Conservation (phyloP, 2,113 vertebrate species). For the Scomber scombrus region DNA sequence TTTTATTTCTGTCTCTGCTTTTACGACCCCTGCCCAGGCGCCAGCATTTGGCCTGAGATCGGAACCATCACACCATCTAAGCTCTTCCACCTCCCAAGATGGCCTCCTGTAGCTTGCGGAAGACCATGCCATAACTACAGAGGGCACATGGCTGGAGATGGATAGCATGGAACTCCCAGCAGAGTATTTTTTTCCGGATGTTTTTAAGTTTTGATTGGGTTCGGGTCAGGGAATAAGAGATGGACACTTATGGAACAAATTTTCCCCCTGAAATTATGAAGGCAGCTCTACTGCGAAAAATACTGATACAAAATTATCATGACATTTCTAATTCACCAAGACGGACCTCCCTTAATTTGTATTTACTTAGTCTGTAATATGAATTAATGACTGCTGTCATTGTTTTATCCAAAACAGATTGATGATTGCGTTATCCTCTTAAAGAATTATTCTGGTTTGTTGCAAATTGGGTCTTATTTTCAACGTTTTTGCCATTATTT, state of each 20-base stretch:
- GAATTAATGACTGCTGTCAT: conserved; percentile 2
- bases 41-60: conserved; percentile 72
- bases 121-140: conserved; percentile 29
- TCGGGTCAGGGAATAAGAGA: not conserved
- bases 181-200: not conserved
- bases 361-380: conserved; percentile 7
- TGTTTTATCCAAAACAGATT: no score
- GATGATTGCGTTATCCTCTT: no score
- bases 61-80: conserved; percentile 63
- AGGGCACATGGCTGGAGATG: conserved; percentile 19
- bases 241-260: not conserved
- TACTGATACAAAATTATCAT: not conserved
- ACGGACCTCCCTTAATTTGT: not conserved
- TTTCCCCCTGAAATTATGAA: not conserved
- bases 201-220: conserved; percentile 14
- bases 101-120: conserved; percentile 54
- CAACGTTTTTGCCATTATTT: conserved; percentile 8
- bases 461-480: not conserved
- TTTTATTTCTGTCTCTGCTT: conserved; percentile 86
- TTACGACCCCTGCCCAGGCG: conserved; percentile 74
- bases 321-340: not conserved
- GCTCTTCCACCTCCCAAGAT: conserved; percentile 67
- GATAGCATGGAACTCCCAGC: conserved; percentile 2
- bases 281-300: not conserved
- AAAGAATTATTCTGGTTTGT: not conserved